These are phyloP conservation scores for Euphydryas editha DNA, from an alignment of 2,888 invertebrate genomes.

Conservation along the genomic window DNA sequence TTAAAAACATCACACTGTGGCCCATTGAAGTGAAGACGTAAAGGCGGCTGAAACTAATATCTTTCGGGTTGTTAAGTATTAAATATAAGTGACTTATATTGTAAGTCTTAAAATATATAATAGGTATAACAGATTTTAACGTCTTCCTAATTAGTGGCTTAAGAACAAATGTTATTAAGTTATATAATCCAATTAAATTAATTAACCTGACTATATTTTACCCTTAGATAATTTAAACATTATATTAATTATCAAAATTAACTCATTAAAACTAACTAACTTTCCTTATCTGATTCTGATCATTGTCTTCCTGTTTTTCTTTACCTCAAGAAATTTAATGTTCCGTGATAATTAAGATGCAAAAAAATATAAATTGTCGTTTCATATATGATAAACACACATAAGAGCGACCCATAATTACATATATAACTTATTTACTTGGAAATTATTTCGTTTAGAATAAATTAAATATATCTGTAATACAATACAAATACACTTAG, in stretches of 20 bases:
- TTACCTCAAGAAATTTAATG: background rate
- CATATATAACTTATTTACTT: no score
- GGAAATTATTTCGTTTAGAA: no score
- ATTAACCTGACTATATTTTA: conserved; percentile 5
- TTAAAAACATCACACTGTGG: no score
- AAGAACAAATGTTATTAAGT: background rate
- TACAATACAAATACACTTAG: no score
- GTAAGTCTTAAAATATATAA: no score
- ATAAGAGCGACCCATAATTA: no score
- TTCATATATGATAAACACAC: background rate
- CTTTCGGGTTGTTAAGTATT: no score
- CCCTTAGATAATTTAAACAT: conserved; percentile 2
- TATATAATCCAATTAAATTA: conserved; percentile 2
- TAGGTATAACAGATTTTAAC: no score
- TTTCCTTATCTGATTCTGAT: conserved; percentile 6
- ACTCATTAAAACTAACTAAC: conserved; percentile 1
- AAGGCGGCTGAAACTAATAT: no score
- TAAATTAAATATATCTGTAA: no score
- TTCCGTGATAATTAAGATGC: conserved; percentile 6
- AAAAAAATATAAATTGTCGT: conserved; percentile 3
- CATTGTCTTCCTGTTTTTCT: conserved; percentile 5
- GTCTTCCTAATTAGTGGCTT: background rate
- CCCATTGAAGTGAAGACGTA: no score
- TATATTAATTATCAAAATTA: conserved; percentile 1
- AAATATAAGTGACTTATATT: no score